Conservation (phyloP, 1,140 invertebrate species). For the Lepidostoma basale region DNA sequence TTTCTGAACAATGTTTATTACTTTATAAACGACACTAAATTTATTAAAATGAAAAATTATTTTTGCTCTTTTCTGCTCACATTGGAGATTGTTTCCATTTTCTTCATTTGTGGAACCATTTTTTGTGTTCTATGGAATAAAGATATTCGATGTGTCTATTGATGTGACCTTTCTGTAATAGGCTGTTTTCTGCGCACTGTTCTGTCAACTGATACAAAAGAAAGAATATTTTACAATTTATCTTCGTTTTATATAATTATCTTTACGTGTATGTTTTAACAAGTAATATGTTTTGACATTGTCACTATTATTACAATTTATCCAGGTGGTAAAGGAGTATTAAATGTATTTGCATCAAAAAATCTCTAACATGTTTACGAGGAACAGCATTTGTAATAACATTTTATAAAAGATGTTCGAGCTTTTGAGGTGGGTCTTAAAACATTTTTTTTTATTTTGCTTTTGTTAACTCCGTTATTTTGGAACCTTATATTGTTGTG, state of each 20-base stretch:
- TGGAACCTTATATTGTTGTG: no score
- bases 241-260: conserved; percentile 20
- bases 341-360: background rate
- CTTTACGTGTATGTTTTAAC: background rate
- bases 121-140: no score
- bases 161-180: no score
- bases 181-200: conserved; percentile 1
- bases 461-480: no score
- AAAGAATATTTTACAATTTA: conserved; percentile 16
- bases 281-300: conserved; percentile 9
- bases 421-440: conserved; percentile 23
- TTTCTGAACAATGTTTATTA: no score
- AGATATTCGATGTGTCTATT: no score
- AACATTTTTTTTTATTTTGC: no score
- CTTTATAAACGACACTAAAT: no score
- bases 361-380: conserved; percentile 34
- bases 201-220: conserved; percentile 25
- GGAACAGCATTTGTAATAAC: conserved; percentile 22
- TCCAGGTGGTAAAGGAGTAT: background rate
- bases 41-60: no score
- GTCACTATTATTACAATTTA: background rate
- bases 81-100: no score
- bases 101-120: no score
- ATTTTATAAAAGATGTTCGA: conserved; percentile 37
- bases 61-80: no score